Evolutionary conservation across 2,888 invertebrate species (phyloP).

Genomic region (Phasia obesa): DNA sequence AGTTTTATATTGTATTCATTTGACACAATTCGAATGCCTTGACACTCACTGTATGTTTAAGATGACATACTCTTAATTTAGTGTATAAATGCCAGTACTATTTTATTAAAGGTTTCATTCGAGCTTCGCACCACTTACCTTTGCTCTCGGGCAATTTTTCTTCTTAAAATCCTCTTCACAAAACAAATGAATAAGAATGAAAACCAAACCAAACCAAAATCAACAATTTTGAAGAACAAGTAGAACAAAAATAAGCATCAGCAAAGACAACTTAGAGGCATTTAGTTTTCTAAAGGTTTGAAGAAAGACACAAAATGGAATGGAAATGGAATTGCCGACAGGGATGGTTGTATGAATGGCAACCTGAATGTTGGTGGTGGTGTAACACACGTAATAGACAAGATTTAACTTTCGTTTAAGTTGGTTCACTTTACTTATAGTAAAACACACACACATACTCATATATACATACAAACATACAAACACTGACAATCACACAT

Average conservation of each 20-base stretch:
- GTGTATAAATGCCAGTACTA: no score
- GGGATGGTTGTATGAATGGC: conserved; percentile 14
- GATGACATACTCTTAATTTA: conserved; percentile 1
- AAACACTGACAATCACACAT: no score
- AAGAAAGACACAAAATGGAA: not conserved
- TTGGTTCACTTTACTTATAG: not conserved
- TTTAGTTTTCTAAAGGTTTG: conserved; percentile 44
- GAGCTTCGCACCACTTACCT: conserved; percentile 55
- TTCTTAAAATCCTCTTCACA: not conserved
- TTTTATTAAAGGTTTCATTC: conserved; percentile 47
- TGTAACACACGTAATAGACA: conserved; percentile 37
- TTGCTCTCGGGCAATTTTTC: conserved; percentile 51
- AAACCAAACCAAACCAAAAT: conserved; percentile 40
- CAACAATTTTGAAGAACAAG: conserved; percentile 26
- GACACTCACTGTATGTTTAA: not conserved
- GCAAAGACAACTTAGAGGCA: conserved; percentile 22
- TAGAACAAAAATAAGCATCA: not conserved
- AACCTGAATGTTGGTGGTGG: not conserved
- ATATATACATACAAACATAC: not conserved
- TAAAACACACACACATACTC: not conserved
- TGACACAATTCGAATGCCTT: no score
- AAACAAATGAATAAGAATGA: conserved; percentile 14
- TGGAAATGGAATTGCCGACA: conserved; percentile 27
- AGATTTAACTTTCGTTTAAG: conserved; percentile 61
- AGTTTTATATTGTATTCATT: no score